Percentiles rank a stretch among this genome's conserved stretches.
phyloP scores from a whole-genome alignment of 2,797 vertebrate genomes.

The Hemitrygon akajei region DNA sequence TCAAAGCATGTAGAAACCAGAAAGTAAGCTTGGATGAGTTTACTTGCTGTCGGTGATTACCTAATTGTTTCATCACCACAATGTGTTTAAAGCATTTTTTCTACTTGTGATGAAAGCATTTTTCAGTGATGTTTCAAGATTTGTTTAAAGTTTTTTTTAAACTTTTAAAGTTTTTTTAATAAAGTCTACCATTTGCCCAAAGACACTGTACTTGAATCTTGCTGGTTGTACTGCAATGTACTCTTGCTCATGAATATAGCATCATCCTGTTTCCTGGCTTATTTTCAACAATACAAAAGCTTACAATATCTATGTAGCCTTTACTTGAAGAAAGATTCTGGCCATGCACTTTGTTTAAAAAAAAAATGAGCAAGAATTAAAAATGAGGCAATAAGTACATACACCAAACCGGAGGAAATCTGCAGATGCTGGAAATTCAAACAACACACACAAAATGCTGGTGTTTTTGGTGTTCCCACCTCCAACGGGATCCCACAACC shows the following conservation, averaged over 20 bases:
- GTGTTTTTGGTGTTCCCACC: too few relatives aligned
- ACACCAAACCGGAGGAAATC: too few relatives aligned
- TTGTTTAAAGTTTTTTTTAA: background rate
- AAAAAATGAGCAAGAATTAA: background rate
- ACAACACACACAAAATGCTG: too few relatives aligned
- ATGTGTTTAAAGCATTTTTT: background rate
- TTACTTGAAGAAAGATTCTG: too few relatives aligned
- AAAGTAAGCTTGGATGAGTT: slow-evolving; percentile 65
- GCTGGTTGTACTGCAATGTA: background rate
- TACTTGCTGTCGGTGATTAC: background rate
- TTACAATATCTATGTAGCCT: background rate
- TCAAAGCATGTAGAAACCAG: slow-evolving; percentile 92
- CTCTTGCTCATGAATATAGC: too few relatives aligned
- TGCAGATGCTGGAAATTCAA: too few relatives aligned
- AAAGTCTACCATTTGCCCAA: too few relatives aligned
- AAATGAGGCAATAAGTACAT: background rate
- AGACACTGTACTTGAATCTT: background rate
- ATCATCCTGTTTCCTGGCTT: background rate
- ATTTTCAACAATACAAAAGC: background rate
- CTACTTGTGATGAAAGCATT: background rate
- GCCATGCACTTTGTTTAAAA: background rate
- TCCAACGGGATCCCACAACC: too few relatives aligned
- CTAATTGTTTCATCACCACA: background rate
- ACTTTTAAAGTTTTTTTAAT: too few relatives aligned
- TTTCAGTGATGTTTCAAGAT: background rate